A percentile compares a stretch with the other conserved stretches of the same genome.
Evolutionary conservation across 1,140 invertebrate species (phyloP).

Genomic region (Holotrichia oblita): DNA sequence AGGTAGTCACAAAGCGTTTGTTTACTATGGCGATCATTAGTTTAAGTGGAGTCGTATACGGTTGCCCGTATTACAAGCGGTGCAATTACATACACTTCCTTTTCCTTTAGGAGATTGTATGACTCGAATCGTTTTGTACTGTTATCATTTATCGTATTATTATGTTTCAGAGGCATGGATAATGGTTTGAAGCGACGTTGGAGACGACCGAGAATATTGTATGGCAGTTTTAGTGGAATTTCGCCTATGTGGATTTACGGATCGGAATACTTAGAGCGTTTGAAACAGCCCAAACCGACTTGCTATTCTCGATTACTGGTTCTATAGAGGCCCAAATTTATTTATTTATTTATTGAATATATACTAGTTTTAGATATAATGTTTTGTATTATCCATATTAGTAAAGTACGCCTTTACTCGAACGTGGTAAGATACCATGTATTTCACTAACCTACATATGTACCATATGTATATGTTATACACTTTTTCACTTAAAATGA

Average conservation of each 20-base stretch:
- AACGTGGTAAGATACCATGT: no score
- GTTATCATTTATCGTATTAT: neutral
- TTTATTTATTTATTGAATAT: no score
- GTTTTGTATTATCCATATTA: no score
- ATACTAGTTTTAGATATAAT: no score
- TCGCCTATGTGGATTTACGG: constrained; percentile 28
- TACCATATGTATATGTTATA: no score
- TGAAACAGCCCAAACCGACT: neutral
- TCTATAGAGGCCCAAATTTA: no score
- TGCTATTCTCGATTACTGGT: neutral
- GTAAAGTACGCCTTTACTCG: no score
- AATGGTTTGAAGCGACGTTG: constrained; percentile 31
- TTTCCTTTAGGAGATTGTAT: neutral
- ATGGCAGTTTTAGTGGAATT: constrained; percentile 29
- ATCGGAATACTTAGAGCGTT: constrained; percentile 21
- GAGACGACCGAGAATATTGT: constrained; percentile 23
- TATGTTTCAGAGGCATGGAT: constrained; percentile 16
- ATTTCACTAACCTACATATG: no score
- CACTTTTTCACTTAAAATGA: no score
- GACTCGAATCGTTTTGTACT: neutral
- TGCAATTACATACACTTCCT: constrained; percentile 4
- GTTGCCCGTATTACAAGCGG: neutral
- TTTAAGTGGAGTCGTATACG: neutral
- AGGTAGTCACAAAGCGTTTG: neutral
- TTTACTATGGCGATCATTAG: neutral